Percentiles rank a stretch among this genome's conserved stretches.
These are phyloP conservation scores for Zoroaster sp. DNA, from an alignment of 53 echinoderm and acorn worm species.

Conservation along the genomic window DNA sequence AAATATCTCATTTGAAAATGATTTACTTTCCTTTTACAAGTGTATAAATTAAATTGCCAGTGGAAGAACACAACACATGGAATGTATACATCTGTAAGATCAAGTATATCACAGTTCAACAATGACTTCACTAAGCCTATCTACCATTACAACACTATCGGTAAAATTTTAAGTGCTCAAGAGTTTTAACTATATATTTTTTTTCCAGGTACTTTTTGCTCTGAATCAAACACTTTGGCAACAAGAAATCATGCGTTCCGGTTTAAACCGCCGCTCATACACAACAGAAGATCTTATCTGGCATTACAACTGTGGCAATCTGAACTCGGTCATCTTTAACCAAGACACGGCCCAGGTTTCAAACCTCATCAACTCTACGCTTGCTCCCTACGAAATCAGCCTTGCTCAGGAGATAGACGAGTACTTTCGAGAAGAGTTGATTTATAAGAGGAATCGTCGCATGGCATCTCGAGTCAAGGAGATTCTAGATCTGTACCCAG, in stretches of 20 bases:
- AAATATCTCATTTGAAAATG: no score
- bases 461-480: conserved; percentile 94
- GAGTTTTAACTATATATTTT: neutral
- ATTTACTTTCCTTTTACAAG: no score
- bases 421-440: conserved; percentile 91
- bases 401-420: conserved; percentile 91
- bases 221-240: conserved; percentile 95
- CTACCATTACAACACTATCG: no score
- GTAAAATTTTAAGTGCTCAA: no score
- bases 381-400: conserved; percentile 69
- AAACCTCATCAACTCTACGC: conserved; percentile 77
- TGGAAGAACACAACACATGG: no score
- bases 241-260: conserved; percentile 81
- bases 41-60: no score
- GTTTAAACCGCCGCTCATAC: conserved; percentile 66
- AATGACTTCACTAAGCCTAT: no score
- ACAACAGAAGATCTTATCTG: conserved; percentile 97
- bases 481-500: conserved; percentile 75
- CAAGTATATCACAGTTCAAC: no score
- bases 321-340: conserved; percentile 92
- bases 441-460: conserved; percentile 87
- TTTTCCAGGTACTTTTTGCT: conserved; percentile 88
- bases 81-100: no score
- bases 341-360: conserved; percentile 96
- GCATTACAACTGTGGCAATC: conserved; percentile 98